Base-by-base conservation (phyloP, 2,888 invertebrate genomes). In the Ashinkailepas kermadecensis region DNA sequence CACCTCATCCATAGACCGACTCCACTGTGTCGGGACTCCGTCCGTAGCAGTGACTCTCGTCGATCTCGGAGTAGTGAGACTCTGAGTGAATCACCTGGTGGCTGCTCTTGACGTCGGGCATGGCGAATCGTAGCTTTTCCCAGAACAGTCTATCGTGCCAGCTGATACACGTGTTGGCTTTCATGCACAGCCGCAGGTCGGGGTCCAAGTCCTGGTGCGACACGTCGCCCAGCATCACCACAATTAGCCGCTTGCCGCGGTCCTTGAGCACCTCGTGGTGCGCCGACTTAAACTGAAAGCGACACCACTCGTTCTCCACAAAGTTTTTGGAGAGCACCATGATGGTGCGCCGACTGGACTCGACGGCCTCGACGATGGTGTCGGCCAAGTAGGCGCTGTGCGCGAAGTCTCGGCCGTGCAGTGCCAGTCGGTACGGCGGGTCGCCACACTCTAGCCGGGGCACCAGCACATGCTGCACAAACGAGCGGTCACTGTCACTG, bases 121-220 rank as follows among this genome's bases (percentile, higher is more conserved):
- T 88, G 83, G 94, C 93, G 88, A 94, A 96, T 86, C 93, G 91
- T 83, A 97, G 89, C 86, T 95, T 93, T 87, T 96, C 96, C 96
- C 97, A 97, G 90, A 97, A 97, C 87, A 95, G 91, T 86, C 93
- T 93, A 88, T 97, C 96, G 85, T 94, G 94, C 92, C 94, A 95
- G 85, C 93, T 91, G 83, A 96, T 91, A 81, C 94, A 91, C 25
- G 39, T 70, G 86, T 94, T 93, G 82, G 94, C 94, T 88, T 95
- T 94, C 84, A 96, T 90, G 87, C 95, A 95, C 85, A 94, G 90
- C 86, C 94, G 91, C 86, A 96, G 92, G 87, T 95, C 95, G 8
- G 93, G 93, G 88, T 95, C 95, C 85, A 95, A 89, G 87, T 94
- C 93, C 87, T 93, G 92, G 85, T 93, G 92, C 7, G 83, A 81